Base-by-base conservation (phyloP, 2,888 invertebrate species). In the Agrochola macilenta region DNA sequence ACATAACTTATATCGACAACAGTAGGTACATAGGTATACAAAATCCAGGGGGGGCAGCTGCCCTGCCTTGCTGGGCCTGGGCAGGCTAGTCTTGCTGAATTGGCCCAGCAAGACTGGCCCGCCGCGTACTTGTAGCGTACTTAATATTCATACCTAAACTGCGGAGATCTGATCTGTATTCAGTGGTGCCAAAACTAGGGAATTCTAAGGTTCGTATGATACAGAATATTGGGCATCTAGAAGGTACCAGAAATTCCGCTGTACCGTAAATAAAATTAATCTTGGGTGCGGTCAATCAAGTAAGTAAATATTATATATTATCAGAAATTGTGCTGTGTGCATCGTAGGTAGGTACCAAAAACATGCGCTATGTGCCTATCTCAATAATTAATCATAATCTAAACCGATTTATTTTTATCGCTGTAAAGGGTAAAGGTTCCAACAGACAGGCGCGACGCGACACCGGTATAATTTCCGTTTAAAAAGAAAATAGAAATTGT, bases 281-380 rank as follows among this genome's bases (percentile, higher is more conserved):
- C 60, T 61, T 68, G 20, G 60, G 77, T 66, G 76, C 49, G 60
- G 60, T 30, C 20, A 76, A 17, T 49, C 49, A 74, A n/a, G n/a
- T n/a, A n/a, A n/a, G n/a, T n/a, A n/a, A 58, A 20, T 60, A 71
- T 52, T 52, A 23, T 52, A 35, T 3, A 52, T 52, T 66, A 77
- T 76, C 76, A 43, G 0, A 8, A 11, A 39, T 23, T 60, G 8
- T 54, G 43, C 8, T 30, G 23, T 49, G 12, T 30, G 52, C 14
- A 68, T 35, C 0, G 30, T n/a, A 66, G n/a, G n/a, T n/a, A 66
- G n/a, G n/a, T 2, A 52, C n/a, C n/a, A 35, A 61, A 52, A 9
- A 52, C 52, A 14, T 30, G 20, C n/a, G 43, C 30, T 66, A 7
- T 57, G 11, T 23, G 14, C 23, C 5, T 72, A 61, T 63, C 66